Conservation (phyloP, 2,888 invertebrate species). For the Harpalus rubripes region DNA sequence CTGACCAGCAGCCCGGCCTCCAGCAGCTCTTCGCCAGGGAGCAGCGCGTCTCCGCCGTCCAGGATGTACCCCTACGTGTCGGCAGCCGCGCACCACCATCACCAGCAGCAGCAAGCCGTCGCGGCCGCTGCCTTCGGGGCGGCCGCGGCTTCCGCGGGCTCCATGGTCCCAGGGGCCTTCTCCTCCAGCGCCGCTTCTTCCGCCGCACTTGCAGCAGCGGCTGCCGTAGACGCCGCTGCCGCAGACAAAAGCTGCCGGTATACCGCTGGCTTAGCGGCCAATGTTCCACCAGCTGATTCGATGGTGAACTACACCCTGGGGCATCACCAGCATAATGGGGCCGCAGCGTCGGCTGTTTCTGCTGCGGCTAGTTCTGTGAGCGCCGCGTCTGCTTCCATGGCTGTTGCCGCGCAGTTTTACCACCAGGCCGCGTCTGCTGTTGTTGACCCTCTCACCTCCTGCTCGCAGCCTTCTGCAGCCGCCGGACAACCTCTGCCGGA, state of each 20-base stretch:
- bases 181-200: conserved; percentile 78
- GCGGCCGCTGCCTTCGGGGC: conserved; percentile 82
- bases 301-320: conserved; percentile 91
- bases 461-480: conserved; percentile 83
- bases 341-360: conserved; percentile 83
- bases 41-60: conserved; percentile 82
- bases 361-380: conserved; percentile 85
- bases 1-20: conserved; percentile 83
- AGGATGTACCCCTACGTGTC: conserved; percentile 97
- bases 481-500: conserved; percentile 94
- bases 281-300: conserved; percentile 84
- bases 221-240: conserved; percentile 83
- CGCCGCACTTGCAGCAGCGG: conserved; percentile 82
- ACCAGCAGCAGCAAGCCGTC: conserved; percentile 86
- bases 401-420: conserved; percentile 89
- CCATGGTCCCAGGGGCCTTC: conserved; percentile 82
- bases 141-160: conserved; percentile 83
- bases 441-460: conserved; percentile 90
- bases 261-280: conserved; percentile 82
- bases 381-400: conserved; percentile 85
- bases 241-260: conserved; percentile 91
- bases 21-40: conserved; percentile 84
- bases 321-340: conserved; percentile 85
- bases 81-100: conserved; percentile 82
- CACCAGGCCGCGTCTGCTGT: conserved; percentile 90